phyloP scores from a whole-genome alignment of 2,797 vertebrate genomes.

The Echiichthys vipera region DNA sequence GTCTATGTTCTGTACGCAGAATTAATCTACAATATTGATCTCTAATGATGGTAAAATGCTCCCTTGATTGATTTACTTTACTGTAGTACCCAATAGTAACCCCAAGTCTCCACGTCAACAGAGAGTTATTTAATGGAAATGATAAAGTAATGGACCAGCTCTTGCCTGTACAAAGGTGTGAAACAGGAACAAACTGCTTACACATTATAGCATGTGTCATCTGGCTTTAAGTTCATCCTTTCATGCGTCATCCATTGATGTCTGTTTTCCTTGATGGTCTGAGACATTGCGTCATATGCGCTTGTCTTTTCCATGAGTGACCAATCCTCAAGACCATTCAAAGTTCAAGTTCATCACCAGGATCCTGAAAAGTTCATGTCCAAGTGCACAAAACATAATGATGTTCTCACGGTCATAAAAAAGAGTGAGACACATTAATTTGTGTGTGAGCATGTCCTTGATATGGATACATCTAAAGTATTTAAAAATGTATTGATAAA shows the following conservation, averaged over 20 bases:
- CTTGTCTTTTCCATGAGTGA: slow-evolving; percentile 56
- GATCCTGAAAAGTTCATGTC: slow-evolving; percentile 56
- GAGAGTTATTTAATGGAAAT: slow-evolving; percentile 15
- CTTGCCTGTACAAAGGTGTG: not conserved
- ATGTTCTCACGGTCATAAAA: slow-evolving; percentile 41
- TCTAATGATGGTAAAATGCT: not conserved
- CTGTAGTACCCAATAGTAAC: not conserved
- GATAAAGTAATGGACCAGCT: slow-evolving; percentile 12
- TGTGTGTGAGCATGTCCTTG: too few relatives aligned
- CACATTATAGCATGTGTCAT: slow-evolving; percentile 51
- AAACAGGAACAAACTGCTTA: slow-evolving; percentile 45
- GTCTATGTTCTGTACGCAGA: too few relatives aligned
- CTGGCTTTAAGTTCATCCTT: slow-evolving; percentile 54
- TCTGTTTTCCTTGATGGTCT: slow-evolving; percentile 66
- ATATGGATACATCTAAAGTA: too few relatives aligned
- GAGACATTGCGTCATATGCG: slow-evolving; percentile 62
- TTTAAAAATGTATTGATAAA: not conserved
- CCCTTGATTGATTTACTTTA: not conserved
- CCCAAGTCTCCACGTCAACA: not conserved
- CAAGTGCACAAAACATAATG: slow-evolving; percentile 41
- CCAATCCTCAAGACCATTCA: slow-evolving; percentile 50
- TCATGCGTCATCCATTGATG: slow-evolving; percentile 54
- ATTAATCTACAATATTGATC: not conserved
- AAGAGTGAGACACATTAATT: slow-evolving; percentile 35
- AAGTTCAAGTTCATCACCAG: slow-evolving; percentile 69